Evolutionary conservation across 2,888 invertebrate species (phyloP), one percentile per base, ranked within the genome.

Genomic region (Thymelicus sylvestris): DNA sequence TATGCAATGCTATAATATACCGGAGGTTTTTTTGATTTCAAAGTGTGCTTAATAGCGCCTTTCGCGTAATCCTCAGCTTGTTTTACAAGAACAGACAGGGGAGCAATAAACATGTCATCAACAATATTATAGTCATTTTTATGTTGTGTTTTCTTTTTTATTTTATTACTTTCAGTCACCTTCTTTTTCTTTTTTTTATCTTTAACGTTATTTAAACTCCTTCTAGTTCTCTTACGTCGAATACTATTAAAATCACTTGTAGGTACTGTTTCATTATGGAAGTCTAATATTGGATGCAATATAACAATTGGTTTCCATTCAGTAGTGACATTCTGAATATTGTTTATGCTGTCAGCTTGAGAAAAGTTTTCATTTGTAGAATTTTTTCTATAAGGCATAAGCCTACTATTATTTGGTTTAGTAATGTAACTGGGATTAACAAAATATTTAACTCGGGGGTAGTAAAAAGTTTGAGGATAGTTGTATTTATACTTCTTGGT

Each of bases 401-500:
- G 78, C 77, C 90, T 85, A 76, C 84, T 91, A 60, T 85, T 87
- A 73, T 87, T 90, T 0, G 88, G 87, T 75, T 83, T 88, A 5
- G 61, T 66, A 52, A 79, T 72, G 76, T 85, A 88, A 50, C 74
- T 80, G n/a, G 93, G 92, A 78, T 91, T 91, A 0, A 90, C 83
- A 76, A 85, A 87, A 74, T 90, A 88, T 77, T 91, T 92, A 0
- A 93, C 81, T 79, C 91, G 88, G 8, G 93, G 93, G 78, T 93
- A 93, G 73, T 87, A 93, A 78, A 81, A 89, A 0, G 93, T 93
- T 55, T 86, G 83, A 7, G 91, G 92, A 78, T 93, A 93, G 72
- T 93, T 92, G 72, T 83, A 86, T 77, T 91, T 92, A 82, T 93
- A 93, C 75, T 93, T 93, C 78, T 93, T 93, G 6, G 89, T 93